Conservation (phyloP, 1,140 invertebrate genomes). For the Drosophila micromelanica region DNA sequence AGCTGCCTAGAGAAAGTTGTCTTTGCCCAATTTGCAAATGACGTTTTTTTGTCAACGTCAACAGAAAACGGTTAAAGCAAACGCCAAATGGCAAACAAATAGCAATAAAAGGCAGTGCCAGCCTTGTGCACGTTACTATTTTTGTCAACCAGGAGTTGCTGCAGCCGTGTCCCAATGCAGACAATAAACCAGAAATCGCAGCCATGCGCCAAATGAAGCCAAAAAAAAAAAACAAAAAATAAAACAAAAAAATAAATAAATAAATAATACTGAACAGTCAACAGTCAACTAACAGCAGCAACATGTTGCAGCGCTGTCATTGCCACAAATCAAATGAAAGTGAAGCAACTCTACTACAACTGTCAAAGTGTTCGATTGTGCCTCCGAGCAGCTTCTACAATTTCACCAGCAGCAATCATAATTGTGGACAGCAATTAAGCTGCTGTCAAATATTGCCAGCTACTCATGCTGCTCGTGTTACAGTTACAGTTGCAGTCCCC, state of each 20-base stretch:
- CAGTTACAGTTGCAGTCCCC: constrained; percentile 64
- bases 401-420: constrained; percentile 65
- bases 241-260: constrained; percentile 30
- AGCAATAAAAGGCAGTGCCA: constrained; percentile 80
- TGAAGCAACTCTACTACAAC: constrained; percentile 47
- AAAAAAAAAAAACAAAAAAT: constrained; percentile 28
- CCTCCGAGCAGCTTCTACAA: constrained; percentile 31
- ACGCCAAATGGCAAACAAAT: constrained; percentile 68
- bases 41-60: constrained; percentile 83
- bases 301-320: constrained; percentile 43
- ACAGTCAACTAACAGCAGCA: constrained; percentile 32
- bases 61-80: constrained; percentile 58
- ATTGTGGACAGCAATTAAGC: constrained; percentile 81
- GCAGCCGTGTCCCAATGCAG: constrained; percentile 22
- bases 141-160: constrained; percentile 68
- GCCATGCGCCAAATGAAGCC: constrained; percentile 48
- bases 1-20: constrained; percentile 81
- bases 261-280: constrained; percentile 28
- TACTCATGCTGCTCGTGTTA: constrained; percentile 77
- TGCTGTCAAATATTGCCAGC: constrained; percentile 73
- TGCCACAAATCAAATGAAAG: constrained; percentile 69
- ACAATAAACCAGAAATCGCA: constrained; percentile 64
- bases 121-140: constrained; percentile 71
- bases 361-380: constrained; percentile 23
- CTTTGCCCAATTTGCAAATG: constrained; percentile 83